Base-by-base conservation (phyloP, 2,888 invertebrate genomes). In the Synanthedon andrenaeformis region DNA sequence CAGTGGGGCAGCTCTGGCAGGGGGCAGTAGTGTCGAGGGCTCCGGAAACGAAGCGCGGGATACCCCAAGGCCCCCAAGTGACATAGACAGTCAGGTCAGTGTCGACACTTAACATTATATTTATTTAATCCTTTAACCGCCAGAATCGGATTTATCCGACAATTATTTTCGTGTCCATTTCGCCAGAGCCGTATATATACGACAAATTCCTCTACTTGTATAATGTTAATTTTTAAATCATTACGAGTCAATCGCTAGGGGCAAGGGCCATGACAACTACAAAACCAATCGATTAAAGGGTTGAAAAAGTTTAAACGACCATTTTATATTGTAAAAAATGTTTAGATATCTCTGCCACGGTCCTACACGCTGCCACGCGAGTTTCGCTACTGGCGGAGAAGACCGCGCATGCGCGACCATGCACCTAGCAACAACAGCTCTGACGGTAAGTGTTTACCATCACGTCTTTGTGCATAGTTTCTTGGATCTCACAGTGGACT, bases 311-410 rank as follows among this genome's bases (percentile, higher is more conserved):
- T 35, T 35, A 35, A 10, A 35, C 35, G 35, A 35, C 10, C 35
- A 35, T 10, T 35, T 3, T 10, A 10, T 35, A 2, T 35, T 35
- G 35, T 10, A 1, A 35, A 6, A 35, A 8, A 23, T 49, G 17
- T 12, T 23, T 91, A 95, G 90, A 90, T 95, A 61, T 95, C 95
- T 2, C 81, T 95, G 53, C 95, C 96, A 0, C 90, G 95, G 19
- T 95, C 94, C 35, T 95, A 95, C 74, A 96, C 95, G 1, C 81
- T 96, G 52, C 95, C 95, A 1, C 90, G 95, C 13, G 94, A 95
- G 81, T 95, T 95, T 80, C 93, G 94, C 67, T 95, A 94, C 83
- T 93, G 93, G 84, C 80, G 93, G 42, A 82, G 92, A 58, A 89
- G 92, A 59, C 85, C 90, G 54, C 82, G 91, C 56, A 88, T 91